Base-by-base conservation (phyloP, 1,140 invertebrate species). In the Heliothis subflexa region DNA sequence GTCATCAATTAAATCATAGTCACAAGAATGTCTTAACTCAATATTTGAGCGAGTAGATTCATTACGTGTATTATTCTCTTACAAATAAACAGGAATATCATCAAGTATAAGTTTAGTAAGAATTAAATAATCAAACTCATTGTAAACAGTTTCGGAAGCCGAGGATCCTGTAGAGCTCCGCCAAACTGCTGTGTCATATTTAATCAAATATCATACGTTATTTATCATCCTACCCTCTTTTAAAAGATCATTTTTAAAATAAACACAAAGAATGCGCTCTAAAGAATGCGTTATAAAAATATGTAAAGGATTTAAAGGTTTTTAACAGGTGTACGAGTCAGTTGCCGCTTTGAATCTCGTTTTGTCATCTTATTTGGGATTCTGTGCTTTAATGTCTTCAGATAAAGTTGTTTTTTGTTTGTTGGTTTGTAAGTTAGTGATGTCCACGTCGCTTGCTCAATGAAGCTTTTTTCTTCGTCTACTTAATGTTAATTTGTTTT, bases 401-500 rank as follows among this genome's bases (percentile, higher is more conserved):
- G 33, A 13, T 79, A 86, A 50, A 78, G 71, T 78, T 68, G 2
- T 74, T 25, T 80, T 80, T 78, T 13, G 62, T 14, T 78, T 80
- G 49, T 61, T 40, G 70, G 33, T 52, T 40, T 70, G 54, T 33
- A 18, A 11, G 25, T 45, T 45, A 78, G 68, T 61, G 76, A 50
- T 78, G 76, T 78, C 76, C 76, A 78, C 45, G 52, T 83, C 81
- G 80, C 79, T 81, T 85, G 83, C 79, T 89, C 85, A 90, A 87
- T 90, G 87, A 87, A 90, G 80, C 80, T 86, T 87, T 89, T 88
- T 71, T 62, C 68, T 59, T 80, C 88, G 85, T 88, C 91, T 93
- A 91, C 89, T 94, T 91, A 91, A 88, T 86, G 83, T 80, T 83
- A 89, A 92, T 93, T 92, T 93, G 88, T 91, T 94, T 86, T 93